Evolutionary conservation across 2,113 vertebrate species (phyloP).

Genomic region (Scartelaos histophorus): DNA sequence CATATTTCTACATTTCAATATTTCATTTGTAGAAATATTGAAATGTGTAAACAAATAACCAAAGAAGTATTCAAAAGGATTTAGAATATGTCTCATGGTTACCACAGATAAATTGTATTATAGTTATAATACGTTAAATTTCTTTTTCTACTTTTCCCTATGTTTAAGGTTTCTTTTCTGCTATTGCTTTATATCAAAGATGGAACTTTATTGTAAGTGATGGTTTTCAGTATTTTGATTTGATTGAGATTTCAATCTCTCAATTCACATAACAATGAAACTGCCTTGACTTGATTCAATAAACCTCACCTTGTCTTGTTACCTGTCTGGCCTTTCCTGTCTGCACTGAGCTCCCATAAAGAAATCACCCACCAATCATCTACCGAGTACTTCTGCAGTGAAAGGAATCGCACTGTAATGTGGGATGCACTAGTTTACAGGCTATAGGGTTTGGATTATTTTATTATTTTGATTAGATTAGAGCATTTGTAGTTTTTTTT

Average conservation of each 20-base stretch:
- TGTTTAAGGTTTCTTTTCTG: slow-evolving; percentile 16
- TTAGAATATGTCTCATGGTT: not conserved
- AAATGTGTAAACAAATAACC: not conserved
- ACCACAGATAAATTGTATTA: not conserved
- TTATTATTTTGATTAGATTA: no score
- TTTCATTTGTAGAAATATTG: slow-evolving; percentile 1
- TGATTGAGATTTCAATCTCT: not conserved
- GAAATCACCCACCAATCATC: slow-evolving; percentile 25
- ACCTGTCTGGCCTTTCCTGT: slow-evolving; percentile 14
- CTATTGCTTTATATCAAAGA: slow-evolving; percentile 11
- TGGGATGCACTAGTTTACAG: slow-evolving; percentile 35
- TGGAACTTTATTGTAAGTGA: slow-evolving; percentile 16
- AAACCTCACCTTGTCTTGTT: slow-evolving; percentile 63
- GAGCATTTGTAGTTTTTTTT: no score
- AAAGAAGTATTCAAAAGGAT: slow-evolving; percentile 10
- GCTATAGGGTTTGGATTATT: slow-evolving; percentile 27
- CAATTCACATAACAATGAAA: slow-evolving; percentile 24
- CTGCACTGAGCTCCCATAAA: slow-evolving; percentile 34
- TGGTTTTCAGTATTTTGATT: not conserved
- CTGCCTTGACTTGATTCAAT: slow-evolving; percentile 57
- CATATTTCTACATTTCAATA: not conserved
- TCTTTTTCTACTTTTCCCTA: slow-evolving; percentile 45
- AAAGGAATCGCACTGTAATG: slow-evolving; percentile 31
- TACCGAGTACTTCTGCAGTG: not conserved
- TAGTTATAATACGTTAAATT: not conserved